Base-by-base conservation (phyloP, 2,888 invertebrate species). In the Gastracanthus pulcherrimus region DNA sequence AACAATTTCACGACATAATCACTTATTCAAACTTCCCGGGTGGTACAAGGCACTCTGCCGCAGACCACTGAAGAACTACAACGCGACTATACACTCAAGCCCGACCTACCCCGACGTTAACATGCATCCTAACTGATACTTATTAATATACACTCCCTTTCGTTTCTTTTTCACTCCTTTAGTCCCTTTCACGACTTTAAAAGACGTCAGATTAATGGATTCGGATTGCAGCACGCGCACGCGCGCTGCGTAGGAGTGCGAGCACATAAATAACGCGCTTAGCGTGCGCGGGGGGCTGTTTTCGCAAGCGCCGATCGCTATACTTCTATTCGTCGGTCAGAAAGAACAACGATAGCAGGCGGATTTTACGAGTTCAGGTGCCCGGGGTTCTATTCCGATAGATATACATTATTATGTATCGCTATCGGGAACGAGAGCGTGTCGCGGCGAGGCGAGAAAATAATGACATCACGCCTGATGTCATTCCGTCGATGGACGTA, bases 251-350 rank as follows among this genome's bases (percentile, higher is more conserved):
- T 55, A 26, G 55, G 26, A 55, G 38, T 66, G 11, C 4, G 51
- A 34, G 3, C 11, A 38, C 26, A 41, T 74, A 29, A 74, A 74
- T 74, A 58, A 74, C 62, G 34, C 4, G 26, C 19, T 13, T 26
- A 26, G 55, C 26, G 23, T 26, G 62, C 36, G 23, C n/a, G n/a
- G n/a, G 19, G 62, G 60, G 19, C 38, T 74, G 41, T 74, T 74
- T 74, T 74, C 62, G 60, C 72, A 62, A 74, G 60, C 23, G 60
- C 31, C 55, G n/a, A n/a, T n/a, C n/a, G n/a, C n/a, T n/a, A n/a
- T 62, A 11, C 23, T 45, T 19, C 26, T 60, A 45, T 38, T 60
- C 41, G 19, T 9, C 19, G n/a, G 11, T 16, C 13, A 23, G 36
- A 55, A 19, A 26, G 13, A 9, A 11, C 19, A 0, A 55, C 11